Base-by-base conservation (phyloP, 2,888 invertebrate genomes). In the Lydus trimaculatus region DNA sequence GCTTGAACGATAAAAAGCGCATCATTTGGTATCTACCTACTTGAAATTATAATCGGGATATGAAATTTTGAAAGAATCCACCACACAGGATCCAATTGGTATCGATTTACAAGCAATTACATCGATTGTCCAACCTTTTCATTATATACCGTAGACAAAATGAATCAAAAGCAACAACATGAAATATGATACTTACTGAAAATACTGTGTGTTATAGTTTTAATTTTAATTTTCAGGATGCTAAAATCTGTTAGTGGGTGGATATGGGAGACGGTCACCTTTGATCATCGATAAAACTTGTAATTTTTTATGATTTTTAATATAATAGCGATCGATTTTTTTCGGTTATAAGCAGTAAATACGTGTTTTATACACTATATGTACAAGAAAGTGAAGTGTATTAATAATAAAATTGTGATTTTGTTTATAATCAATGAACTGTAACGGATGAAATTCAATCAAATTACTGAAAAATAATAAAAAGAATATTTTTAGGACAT, bases 71-170 rank as follows among this genome's bases (percentile, higher is more conserved):
- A 72, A 70, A 73, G 76, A 76, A 77, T 75, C 75, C 75, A 69
- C 73, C 78, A 76, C 77, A 79, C 28, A n/a, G n/a, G 79, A 78
- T 78, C 78, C 76, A 75, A 79, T 79, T 79, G 79, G 78, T 79
- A 80, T 78, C 76, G 76, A 79, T 79, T 80, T 79, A 80, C 80
- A 80, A 78, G 76, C 76, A 69, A 77, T 78, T 75, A 78, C 78
- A 75, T 75, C 65, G 73, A 72, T 66, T 66, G 8, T 33, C 11
- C 33, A 8, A 33, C 33, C 11, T 28, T 28, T 28, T 6, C 31
- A 43, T 17, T 11, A 43, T 7, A 17, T 7, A 1, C 1, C 5
- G 8, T 17, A 43, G n/a, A 43, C n/a, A 3, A 39, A 15, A 8
- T 11, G 11, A 7, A 39, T 39, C 15, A n/a, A 39, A 15, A 33